phyloP scores from a whole-genome alignment of 2,113 vertebrate species.

The Ciconia boyciana region DNA sequence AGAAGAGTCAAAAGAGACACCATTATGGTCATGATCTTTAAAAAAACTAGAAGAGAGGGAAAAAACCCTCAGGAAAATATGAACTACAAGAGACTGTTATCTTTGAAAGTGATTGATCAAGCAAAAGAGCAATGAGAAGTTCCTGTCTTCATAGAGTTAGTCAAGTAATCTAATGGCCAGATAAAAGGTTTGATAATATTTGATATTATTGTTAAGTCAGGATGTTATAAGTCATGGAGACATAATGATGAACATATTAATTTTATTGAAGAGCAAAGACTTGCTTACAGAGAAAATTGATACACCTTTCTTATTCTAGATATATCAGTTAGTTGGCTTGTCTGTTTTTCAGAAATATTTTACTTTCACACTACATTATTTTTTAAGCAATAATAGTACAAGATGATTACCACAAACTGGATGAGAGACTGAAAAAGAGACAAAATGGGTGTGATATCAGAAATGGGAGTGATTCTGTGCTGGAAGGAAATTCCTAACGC shows the following conservation, averaged over 20 bases:
- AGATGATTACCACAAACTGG: not conserved
- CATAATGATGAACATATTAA: rapidly evolving
- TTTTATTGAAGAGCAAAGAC: not conserved
- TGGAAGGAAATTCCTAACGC: not conserved
- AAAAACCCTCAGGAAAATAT: not conserved
- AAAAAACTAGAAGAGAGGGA: not conserved
- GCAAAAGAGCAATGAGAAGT: not conserved
- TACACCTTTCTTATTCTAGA: not conserved
- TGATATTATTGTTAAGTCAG: not conserved
- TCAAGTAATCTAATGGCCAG: not conserved
- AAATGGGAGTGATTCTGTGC: not conserved
- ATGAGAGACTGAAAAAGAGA: not conserved
- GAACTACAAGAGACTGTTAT: not conserved
- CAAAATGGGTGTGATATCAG: not conserved
- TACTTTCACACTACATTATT: not conserved
- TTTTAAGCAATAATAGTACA: not conserved
- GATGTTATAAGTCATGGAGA: not conserved
- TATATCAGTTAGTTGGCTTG: not conserved
- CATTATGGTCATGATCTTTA: not conserved
- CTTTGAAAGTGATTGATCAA: not conserved
- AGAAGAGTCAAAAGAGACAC: not conserved
- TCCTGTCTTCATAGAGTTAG: not conserved
- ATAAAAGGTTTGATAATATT: not conserved
- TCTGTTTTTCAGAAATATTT: not conserved
- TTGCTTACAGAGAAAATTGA: not conserved